Conservation (phyloP, 2,113 vertebrate species). For the Equus przewalskii region DNA sequence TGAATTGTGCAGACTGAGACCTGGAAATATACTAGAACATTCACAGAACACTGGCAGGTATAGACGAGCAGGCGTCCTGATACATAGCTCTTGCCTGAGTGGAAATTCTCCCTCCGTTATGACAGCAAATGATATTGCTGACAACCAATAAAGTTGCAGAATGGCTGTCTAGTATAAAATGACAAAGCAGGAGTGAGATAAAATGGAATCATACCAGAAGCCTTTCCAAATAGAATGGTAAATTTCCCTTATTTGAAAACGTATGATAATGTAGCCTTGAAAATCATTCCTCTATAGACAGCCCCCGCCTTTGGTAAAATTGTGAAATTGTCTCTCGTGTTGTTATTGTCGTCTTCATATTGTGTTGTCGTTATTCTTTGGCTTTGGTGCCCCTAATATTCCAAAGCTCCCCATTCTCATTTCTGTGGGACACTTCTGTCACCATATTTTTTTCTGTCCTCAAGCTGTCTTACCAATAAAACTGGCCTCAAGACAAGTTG, state of each 20-base stretch:
- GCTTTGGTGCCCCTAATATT: not conserved
- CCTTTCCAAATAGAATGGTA: not conserved
- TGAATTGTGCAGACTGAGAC: not conserved
- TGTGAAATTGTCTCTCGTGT: not conserved
- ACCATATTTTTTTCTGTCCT: not conserved
- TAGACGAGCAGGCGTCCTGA: not conserved
- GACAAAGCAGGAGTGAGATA: not conserved
- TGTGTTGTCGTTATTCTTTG: not conserved
- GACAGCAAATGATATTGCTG: not conserved
- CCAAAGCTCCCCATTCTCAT: not conserved
- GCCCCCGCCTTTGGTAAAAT: not conserved
- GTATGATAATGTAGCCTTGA: not conserved
- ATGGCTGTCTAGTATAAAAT: not conserved
- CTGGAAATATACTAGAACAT: not conserved
- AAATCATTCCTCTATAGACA: not conserved
- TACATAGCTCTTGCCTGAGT: not conserved
- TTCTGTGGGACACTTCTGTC: not conserved
- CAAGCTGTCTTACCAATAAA: not conserved
- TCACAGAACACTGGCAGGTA: constrained; percentile 15
- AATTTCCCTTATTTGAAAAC: not conserved
- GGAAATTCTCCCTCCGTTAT: constrained; percentile 19
- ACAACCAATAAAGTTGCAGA: not conserved
- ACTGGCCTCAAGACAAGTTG: not conserved
- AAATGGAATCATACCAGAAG: not conserved
- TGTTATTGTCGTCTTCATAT: not conserved